phyloP scores from a whole-genome alignment of 2,888 invertebrate species.

The Agrotis puta region DNA sequence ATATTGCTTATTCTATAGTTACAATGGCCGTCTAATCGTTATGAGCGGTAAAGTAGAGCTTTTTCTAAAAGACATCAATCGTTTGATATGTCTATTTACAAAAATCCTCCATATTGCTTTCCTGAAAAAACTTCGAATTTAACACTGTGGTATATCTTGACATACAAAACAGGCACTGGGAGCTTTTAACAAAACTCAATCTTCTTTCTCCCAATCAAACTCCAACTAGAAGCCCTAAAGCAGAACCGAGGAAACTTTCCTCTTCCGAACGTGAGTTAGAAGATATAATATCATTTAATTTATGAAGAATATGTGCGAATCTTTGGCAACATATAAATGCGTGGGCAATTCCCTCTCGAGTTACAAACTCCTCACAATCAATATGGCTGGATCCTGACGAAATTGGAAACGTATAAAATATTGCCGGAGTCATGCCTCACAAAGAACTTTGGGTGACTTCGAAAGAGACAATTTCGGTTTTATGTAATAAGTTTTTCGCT shows the following conservation, averaged over 20 bases:
- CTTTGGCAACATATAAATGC: constrained; percentile 37
- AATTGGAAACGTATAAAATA: constrained; percentile 65
- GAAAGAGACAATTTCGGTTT: constrained; percentile 61
- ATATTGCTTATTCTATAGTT: no score
- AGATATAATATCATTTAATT: constrained; percentile 47
- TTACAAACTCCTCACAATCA: constrained; percentile 55
- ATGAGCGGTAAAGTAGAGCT: background rate
- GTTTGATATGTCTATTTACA: no score
- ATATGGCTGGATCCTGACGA: constrained; percentile 52
- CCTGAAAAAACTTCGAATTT: background rate
- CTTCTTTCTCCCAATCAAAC: constrained; percentile 10
- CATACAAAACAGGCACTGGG: background rate
- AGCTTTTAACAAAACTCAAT: constrained; percentile 14
- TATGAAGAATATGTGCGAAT: constrained; percentile 42
- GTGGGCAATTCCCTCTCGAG: constrained; percentile 30
- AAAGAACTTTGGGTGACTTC: constrained; percentile 62
- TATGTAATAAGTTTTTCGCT: constrained; percentile 62
- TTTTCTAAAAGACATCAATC: background rate
- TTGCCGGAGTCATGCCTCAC: constrained; percentile 59
- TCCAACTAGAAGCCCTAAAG: constrained; percentile 15
- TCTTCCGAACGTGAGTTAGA: constrained; percentile 20
- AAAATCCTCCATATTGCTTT: background rate
- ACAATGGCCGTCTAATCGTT: no score
- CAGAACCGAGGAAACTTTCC: constrained; percentile 28
- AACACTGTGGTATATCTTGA: background rate